Conservation (phyloP, 2,113 vertebrate genomes). For the Nanorana parkeri region DNA sequence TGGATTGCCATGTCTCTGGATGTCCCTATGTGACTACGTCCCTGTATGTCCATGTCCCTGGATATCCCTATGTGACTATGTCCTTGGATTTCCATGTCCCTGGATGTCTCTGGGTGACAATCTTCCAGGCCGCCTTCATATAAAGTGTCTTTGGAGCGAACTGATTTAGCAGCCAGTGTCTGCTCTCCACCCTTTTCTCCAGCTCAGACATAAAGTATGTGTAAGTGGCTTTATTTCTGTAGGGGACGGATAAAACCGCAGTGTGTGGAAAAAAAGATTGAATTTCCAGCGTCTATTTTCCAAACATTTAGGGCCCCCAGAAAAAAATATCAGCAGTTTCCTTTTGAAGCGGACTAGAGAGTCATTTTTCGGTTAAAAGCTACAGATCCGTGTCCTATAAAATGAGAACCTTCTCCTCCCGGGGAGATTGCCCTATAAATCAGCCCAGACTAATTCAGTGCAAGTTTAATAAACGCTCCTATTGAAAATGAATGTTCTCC, state of each 20-base stretch:
- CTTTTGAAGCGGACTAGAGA: slow-evolving; percentile 55
- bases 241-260: slow-evolving; percentile 53
- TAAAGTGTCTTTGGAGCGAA: neutral
- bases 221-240: slow-evolving; percentile 57
- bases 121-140: no score
- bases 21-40: neutral
- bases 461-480: slow-evolving; percentile 87
- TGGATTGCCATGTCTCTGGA: no score
- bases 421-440: slow-evolving; percentile 82
- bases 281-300: slow-evolving; percentile 53
- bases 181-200: slow-evolving; percentile 38
- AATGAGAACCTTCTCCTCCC: slow-evolving; percentile 66
- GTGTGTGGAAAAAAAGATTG: slow-evolving; percentile 41
- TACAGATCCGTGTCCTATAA: slow-evolving; percentile 71
- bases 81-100: neutral
- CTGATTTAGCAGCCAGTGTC: slow-evolving; percentile 9
- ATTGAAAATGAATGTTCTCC: slow-evolving; percentile 88
- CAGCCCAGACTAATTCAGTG: slow-evolving; percentile 79
- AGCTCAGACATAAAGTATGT: slow-evolving; percentile 54
- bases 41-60: neutral
- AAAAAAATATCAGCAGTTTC: slow-evolving; percentile 54
- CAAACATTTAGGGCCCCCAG: slow-evolving; percentile 44
- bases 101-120: neutral
- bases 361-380: slow-evolving; percentile 74
- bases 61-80: neutral